Conservation (phyloP, 92 coral and sea anemone genomes). For the Parazoanthus atlanticus region DNA sequence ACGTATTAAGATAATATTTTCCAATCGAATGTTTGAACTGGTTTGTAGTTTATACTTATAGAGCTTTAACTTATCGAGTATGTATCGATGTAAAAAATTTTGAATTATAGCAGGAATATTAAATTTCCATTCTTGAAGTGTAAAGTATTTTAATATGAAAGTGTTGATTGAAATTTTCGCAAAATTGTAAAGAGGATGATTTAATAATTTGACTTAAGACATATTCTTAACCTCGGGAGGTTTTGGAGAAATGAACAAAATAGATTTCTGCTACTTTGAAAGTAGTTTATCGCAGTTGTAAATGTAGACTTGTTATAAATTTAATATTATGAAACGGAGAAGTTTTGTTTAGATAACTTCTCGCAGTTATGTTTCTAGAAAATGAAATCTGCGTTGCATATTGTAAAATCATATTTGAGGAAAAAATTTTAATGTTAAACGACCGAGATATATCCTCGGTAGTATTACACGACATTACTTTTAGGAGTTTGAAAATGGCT, state of each 20-base stretch:
- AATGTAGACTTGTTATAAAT: constrained; percentile 91
- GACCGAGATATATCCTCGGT: constrained; percentile 67
- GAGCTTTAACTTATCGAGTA: constrained; percentile 94
- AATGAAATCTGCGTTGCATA: constrained; percentile 71
- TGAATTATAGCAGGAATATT: constrained; percentile 93
- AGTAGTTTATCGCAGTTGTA: constrained; percentile 84
- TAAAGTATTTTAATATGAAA: constrained; percentile 94
- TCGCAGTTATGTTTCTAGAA: constrained; percentile 82
- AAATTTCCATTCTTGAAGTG: constrained; percentile 96
- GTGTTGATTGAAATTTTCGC: constrained; percentile 92
- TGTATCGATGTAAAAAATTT: constrained; percentile 93
- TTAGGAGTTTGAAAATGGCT: constrained; percentile 77
- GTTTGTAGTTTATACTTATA: constrained; percentile 81
- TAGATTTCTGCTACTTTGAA: constrained; percentile 92
- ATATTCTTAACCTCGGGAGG: constrained; percentile 77
- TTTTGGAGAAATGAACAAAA: constrained; percentile 70
- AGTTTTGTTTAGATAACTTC: constrained; percentile 70
- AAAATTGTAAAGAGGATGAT: constrained; percentile 76
- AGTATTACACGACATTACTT: constrained; percentile 47
- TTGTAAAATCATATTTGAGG: constrained; percentile 73
- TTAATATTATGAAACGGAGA: constrained; percentile 74
- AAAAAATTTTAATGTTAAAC: constrained; percentile 78
- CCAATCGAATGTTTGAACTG: constrained; percentile 67
- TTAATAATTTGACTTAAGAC: constrained; percentile 75
- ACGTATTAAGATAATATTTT: constrained; percentile 64